phyloP scores from a whole-genome alignment of 35 echinoderm and acorn worm genomes.

The Apostichopus californicus region DNA sequence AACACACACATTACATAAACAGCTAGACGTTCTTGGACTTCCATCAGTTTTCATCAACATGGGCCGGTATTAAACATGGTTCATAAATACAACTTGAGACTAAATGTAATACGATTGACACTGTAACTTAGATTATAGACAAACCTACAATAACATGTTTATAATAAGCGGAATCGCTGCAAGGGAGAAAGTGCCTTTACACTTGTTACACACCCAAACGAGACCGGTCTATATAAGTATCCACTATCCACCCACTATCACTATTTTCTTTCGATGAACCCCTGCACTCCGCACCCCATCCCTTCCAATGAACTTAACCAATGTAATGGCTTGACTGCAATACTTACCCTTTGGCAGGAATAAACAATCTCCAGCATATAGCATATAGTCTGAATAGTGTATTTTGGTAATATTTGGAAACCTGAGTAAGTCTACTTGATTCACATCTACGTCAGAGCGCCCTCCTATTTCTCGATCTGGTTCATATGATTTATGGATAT shows the following conservation, averaged over 20 bases:
- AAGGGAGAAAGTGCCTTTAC: too few species aligned
- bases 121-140: too few species aligned
- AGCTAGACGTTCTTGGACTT: too few species aligned
- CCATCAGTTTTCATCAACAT: too few species aligned
- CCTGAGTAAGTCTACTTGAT: slow-evolving; percentile 61
- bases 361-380: slow-evolving; percentile 78
- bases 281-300: neutral
- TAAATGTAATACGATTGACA: too few species aligned
- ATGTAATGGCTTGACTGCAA: neutral
- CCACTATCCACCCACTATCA: too few species aligned
- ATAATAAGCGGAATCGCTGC: too few species aligned
- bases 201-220: neutral
- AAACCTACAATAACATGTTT: too few species aligned
- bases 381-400: slow-evolving; percentile 72
- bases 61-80: too few species aligned
- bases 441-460: slow-evolving; percentile 60
- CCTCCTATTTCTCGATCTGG: slow-evolving; percentile 71
- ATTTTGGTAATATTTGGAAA: slow-evolving; percentile 73
- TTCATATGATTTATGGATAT: slow-evolving; percentile 70
- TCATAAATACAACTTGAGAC: too few species aligned
- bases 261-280: neutral
- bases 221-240: too few species aligned
- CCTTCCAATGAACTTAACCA: neutral
- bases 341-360: slow-evolving; percentile 75
- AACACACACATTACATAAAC: too few species aligned